Percentiles rank a stretch among this genome's conserved stretches.
Evolutionary conservation across 1,140 invertebrate genomes (phyloP).

Genomic region (Piezodorus guildinii): DNA sequence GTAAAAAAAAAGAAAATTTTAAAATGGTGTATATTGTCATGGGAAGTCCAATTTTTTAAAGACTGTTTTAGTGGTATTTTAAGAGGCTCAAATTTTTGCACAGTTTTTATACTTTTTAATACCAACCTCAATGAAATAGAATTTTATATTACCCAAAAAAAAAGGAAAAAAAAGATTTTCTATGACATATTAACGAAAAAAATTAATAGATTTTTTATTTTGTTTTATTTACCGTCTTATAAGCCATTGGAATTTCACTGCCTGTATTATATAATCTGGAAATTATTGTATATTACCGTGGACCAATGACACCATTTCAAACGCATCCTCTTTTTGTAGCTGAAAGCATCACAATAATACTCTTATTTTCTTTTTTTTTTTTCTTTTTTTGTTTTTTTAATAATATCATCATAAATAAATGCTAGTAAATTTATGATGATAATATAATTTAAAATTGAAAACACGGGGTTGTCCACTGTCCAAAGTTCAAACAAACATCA

Average conservation of each 20-base stretch:
- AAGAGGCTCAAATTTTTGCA: conserved; percentile 13
- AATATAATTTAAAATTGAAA: too few species aligned
- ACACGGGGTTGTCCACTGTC: too few species aligned
- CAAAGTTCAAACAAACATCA: conserved; percentile 16
- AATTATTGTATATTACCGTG: conserved; percentile 8
- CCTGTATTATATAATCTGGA: background rate
- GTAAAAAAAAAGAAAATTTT: background rate
- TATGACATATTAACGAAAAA: conserved; percentile 2
- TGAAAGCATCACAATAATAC: conserved; percentile 10
- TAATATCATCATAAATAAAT: too few species aligned
- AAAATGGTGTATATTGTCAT: conserved; percentile 16
- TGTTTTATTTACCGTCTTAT: background rate
- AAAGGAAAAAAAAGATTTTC: background rate
- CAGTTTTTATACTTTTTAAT: conserved; percentile 12
- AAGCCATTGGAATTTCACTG: background rate
- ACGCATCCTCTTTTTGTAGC: background rate
- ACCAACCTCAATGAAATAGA: conserved; percentile 10
- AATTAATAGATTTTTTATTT: background rate
- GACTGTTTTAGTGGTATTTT: conserved; percentile 7
- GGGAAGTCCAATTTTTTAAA: conserved; percentile 11
- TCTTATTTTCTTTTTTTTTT: background rate
- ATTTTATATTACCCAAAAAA: conserved; percentile 1
- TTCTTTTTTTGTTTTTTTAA: too few species aligned
- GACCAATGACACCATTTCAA: conserved; percentile 12
- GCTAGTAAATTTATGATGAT: too few species aligned